These are phyloP conservation scores for Scyliorhinus canicula DNA, from an alignment of 2,797 vertebrate genomes.

Conservation along the genomic window DNA sequence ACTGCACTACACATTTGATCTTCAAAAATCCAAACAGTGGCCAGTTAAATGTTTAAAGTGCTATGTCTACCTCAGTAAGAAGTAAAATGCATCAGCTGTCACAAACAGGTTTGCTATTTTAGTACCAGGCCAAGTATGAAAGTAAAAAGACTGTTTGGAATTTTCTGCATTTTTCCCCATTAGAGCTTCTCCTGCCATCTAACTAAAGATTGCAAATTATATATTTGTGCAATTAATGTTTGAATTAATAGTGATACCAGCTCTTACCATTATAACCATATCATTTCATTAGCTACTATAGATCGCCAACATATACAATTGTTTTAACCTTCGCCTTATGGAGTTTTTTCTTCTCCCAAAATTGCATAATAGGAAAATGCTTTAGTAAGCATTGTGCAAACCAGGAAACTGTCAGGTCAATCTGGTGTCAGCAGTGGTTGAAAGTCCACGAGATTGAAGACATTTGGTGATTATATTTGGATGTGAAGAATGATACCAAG, in stretches of 20 bases:
- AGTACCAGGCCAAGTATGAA: neutral
- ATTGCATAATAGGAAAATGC: neutral
- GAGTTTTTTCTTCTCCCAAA: neutral
- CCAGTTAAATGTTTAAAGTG: conserved; percentile 14
- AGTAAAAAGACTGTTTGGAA: neutral
- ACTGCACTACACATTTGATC: neutral
- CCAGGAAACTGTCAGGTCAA: neutral
- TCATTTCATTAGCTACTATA: neutral
- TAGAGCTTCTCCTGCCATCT: neutral
- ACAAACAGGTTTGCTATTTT: neutral
- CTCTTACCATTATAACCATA: neutral
- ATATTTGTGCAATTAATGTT: neutral
- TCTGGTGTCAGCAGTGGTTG: neutral
- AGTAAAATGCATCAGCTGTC: neutral
- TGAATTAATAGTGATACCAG: neutral
- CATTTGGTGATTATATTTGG: neutral
- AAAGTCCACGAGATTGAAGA: neutral
- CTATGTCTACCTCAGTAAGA: neutral
- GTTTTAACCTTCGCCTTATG: neutral
- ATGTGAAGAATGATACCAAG: neutral
- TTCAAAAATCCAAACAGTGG: neutral
- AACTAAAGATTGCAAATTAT: neutral
- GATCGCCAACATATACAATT: neutral
- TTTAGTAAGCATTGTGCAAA: neutral
- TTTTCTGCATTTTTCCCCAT: neutral